Base-by-base conservation (phyloP, 2,113 vertebrate species). In the Trogon melanurus region DNA sequence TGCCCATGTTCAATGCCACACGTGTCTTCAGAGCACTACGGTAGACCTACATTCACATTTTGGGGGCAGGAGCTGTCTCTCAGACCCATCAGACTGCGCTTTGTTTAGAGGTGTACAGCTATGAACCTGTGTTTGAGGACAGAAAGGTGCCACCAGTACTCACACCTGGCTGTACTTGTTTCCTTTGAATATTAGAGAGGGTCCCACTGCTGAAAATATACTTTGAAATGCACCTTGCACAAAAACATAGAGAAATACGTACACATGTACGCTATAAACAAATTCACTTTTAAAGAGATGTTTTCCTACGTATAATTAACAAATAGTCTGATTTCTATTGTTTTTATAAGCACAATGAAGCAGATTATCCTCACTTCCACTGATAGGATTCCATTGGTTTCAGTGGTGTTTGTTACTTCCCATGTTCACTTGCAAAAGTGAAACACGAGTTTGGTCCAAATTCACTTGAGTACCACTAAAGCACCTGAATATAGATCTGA, bases 11-110 rank as follows among this genome's bases (percentile, higher is more conserved):
- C 80, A 81, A 8, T 15, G 41, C 45, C 69, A 50, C 26, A 45
- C 25, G 5, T 22, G 30, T 10, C 66, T 79, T 83, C 54, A 70
- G 0, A n/a, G 36, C 27, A 8, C 38, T 61, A 30, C 0, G 0
- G 38, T 3, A 60, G 36, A 67, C 14, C 29, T 2, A 38, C 32
- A 60, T 50, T 51, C 5, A 4, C 41, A 30, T 9, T 34, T 70
- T 32, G 47, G 44, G 50, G 36, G 53, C 9, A 23, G 64, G 41
- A 88, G 51, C n/a, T 22, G 38, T 21, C 29, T 3, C 58, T 48
- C 70, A 91, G 34, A 81, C 6, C 26, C 22, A 53, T 38, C 69
- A 78, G 2, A 18, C 1, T 47, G 32, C 56, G 22, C 32, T 94
- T 38, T 5, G 0, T 16, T 17, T 8, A 73, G n/a, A 85, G 32